Evolutionary conservation across 2,888 invertebrate genomes (phyloP), one percentile per base, ranked within the genome.

Genomic region (Agrochola macilenta): DNA sequence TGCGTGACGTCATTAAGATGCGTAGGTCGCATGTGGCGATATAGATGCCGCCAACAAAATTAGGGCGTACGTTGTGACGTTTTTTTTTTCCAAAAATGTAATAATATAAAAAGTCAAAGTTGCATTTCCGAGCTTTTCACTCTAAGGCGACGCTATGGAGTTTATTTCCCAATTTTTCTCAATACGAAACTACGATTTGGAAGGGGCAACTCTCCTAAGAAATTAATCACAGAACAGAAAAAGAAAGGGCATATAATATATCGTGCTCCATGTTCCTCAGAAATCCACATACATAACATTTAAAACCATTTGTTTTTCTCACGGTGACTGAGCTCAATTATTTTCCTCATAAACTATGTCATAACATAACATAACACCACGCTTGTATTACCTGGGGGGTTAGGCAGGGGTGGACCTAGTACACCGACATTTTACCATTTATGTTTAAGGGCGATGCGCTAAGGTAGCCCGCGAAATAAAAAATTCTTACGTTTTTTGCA

Each of bases 291-390:
- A 14, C 39, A 23, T 26, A 49, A 14, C 72, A 60, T 61, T 52
- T 26, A 66, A 57, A 83, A 70, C 5, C 60, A 64, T 58, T 69
- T 46, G 54, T 26, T 23, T 63, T 12, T 46, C 35, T 17, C 46
- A 69, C 58, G 52, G 52, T 54, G 65, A 23, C 61, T 57, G 61
- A 61, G 63, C 61, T 66, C 30, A 68, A 68, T 70, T 60, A 70
- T 49, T 68, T 63, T 75, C 73, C 60, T 76, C 72, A 74, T 83
- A 86, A 87, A 71, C 86, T 88, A 72, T 60, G 60, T 30, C 60
- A 8, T 60, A 60, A 30, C 14, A 26, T 26, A 17, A 7, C 20
- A 60, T 30, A 30, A 9, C 30, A 60, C 17, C 9, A 20, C 9
- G 4, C 9, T 30, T 60, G 30, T 9, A 60, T 20, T 60, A 8